A percentile compares a stretch with the other conserved stretches of the same genome.
phyloP scores from a whole-genome alignment of 2,888 invertebrate genomes.

The Pollenia angustigena region DNA sequence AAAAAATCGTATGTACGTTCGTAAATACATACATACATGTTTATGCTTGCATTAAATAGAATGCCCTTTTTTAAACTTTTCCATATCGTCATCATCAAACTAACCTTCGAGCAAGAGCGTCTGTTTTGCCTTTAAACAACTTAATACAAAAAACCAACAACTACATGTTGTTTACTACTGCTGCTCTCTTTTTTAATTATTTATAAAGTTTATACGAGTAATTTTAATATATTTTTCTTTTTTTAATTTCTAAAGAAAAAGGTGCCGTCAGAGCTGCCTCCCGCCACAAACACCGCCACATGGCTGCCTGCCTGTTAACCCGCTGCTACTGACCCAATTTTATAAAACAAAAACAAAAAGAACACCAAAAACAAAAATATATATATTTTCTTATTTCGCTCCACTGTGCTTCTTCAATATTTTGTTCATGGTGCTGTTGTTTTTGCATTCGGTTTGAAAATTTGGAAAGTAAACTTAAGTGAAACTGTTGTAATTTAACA shows the following conservation, averaged over 20 bases:
- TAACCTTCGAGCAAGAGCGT: slow-evolving; percentile 49
- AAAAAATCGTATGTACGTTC: neutral
- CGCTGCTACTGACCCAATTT: slow-evolving; percentile 70
- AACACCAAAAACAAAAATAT: neutral
- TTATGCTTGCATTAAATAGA: neutral
- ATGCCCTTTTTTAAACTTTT: slow-evolving; percentile 63
- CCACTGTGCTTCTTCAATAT: slow-evolving; percentile 42
- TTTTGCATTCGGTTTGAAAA: slow-evolving; percentile 16
- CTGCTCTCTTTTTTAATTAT: slow-evolving; percentile 24
- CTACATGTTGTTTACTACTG: neutral
- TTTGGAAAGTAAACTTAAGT: slow-evolving; percentile 60
- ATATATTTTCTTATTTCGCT: slow-evolving; percentile 41
- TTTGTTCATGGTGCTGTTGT: neutral
- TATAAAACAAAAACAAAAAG: neutral
- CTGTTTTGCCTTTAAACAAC: slow-evolving; percentile 20
- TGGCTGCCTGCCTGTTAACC: slow-evolving; percentile 1
- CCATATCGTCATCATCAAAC: slow-evolving; percentile 53
- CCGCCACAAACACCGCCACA: slow-evolving; percentile 48
- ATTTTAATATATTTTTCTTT: slow-evolving; percentile 20
- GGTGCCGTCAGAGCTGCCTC: slow-evolving; percentile 51
- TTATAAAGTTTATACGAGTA: slow-evolving; percentile 4
- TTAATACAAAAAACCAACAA: neutral
- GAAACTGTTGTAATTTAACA: slow-evolving; percentile 29
- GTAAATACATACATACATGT: neutral
- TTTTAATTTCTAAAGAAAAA: slow-evolving; percentile 57